Evolutionary conservation across 2,797 vertebrate species (phyloP).

Genomic region (Malacoctenus gilli): DNA sequence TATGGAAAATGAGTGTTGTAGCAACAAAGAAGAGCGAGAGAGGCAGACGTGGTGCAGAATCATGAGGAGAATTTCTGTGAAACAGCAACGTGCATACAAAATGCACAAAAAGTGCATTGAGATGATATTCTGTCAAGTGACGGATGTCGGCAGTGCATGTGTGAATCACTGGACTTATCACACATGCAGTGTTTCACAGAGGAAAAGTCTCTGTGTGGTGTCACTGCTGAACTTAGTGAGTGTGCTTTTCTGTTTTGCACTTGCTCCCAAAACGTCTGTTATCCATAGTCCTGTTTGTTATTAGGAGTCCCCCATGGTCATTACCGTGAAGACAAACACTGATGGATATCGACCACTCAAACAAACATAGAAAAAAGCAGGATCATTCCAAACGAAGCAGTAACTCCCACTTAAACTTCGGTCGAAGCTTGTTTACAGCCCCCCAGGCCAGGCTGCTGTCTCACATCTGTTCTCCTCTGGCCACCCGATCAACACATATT

Average conservation of each 20-base stretch:
- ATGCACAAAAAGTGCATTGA: slow-evolving; percentile 12
- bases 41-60: slow-evolving; percentile 13
- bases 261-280: too few relatives aligned
- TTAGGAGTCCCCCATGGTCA: too few relatives aligned
- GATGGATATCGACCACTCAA: too few relatives aligned
- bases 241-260: too few relatives aligned
- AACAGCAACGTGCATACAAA: slow-evolving; percentile 5
- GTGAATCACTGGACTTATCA: slow-evolving; percentile 21
- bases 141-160: slow-evolving; percentile 19
- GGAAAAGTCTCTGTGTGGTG: slow-evolving; percentile 9
- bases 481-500: slow-evolving; percentile 16
- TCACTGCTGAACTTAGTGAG: too few relatives aligned
- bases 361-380: too few relatives aligned
- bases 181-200: neutral
- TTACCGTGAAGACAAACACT: too few relatives aligned
- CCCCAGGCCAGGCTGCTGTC: slow-evolving; percentile 6
- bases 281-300: too few relatives aligned
- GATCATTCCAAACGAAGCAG: too few relatives aligned
- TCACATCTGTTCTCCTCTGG: slow-evolving; percentile 39
- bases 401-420: too few relatives aligned
- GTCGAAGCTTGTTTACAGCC: too few relatives aligned
- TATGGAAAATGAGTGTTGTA: slow-evolving; percentile 24
- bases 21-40: slow-evolving; percentile 5
- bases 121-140: slow-evolving; percentile 24
- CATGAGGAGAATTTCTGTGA: slow-evolving; percentile 19